phyloP scores from a whole-genome alignment of 2,797 vertebrate species.

The Catharus ustulatus region DNA sequence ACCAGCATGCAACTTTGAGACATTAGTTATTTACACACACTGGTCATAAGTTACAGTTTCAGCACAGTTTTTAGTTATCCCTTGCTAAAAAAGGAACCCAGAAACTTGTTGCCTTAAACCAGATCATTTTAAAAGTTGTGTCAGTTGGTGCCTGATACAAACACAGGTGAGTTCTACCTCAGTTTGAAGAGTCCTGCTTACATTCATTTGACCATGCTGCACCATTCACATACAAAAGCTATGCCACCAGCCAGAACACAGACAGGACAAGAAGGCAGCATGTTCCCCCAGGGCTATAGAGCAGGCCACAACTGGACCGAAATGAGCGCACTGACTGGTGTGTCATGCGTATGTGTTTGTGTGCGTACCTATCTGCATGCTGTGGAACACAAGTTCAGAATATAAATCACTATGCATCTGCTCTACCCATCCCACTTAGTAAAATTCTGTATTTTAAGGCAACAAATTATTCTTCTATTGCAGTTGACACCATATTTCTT shows the following conservation, averaged over 20 bases:
- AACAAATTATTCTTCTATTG: not conserved
- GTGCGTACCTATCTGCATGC: rapidly evolving
- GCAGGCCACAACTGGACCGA: not conserved
- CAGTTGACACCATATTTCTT: not conserved
- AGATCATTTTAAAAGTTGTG: not conserved
- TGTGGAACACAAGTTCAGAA: not conserved
- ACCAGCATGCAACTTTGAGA: not conserved
- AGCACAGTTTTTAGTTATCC: not conserved
- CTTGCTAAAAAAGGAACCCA: not conserved
- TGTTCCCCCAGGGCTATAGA: not conserved
- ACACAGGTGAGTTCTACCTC: not conserved
- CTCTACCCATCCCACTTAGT: not conserved
- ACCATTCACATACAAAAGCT: not conserved
- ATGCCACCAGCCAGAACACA: not conserved
- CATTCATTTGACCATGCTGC: not conserved
- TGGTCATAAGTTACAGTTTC: not conserved
- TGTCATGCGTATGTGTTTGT: rapidly evolving
- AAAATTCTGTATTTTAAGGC: not conserved
- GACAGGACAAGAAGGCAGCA: not conserved
- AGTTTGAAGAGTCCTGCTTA: not conserved
- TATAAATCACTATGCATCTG: not conserved
- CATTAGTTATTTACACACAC: not conserved
- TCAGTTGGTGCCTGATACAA: not conserved
- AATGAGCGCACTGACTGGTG: rapidly evolving
- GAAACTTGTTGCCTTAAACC: not conserved